A percentile compares a stretch with the other conserved stretches of the same genome.
phyloP scores from a whole-genome alignment of 2,797 vertebrate species.

The Catamblyrhynchus diadema region DNA sequence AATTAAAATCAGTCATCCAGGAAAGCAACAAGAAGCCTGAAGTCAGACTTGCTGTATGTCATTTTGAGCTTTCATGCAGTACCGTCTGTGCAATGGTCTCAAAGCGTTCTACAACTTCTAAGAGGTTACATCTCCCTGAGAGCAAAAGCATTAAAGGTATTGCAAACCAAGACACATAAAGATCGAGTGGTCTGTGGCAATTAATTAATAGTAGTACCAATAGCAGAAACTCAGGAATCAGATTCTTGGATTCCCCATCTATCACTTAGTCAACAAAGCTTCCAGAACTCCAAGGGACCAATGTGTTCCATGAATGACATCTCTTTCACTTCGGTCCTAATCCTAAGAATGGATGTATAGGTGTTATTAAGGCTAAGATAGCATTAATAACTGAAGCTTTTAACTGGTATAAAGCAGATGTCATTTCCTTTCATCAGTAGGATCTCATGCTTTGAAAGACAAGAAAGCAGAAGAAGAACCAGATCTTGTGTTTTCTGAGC shows the following conservation, averaged over 20 bases:
- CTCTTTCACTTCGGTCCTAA: background rate
- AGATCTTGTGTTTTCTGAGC: background rate
- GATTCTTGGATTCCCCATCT: background rate
- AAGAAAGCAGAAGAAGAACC: background rate
- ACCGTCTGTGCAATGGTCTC: background rate
- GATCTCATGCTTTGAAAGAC: background rate
- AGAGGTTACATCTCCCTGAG: background rate
- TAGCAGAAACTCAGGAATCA: background rate
- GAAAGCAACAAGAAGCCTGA: background rate
- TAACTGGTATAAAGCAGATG: background rate
- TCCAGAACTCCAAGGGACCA: background rate
- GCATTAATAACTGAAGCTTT: background rate
- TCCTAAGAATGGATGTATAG: background rate
- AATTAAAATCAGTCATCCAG: slow-evolving; percentile 11
- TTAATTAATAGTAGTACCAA: background rate
- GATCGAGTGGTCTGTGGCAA: background rate
- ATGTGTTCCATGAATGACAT: background rate
- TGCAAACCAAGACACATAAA: background rate
- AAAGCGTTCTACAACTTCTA: background rate
- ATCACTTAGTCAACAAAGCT: background rate
- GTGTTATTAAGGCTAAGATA: background rate
- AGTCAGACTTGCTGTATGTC: background rate
- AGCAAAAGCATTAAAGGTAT: background rate
- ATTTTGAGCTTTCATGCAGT: background rate
- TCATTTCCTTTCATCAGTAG: background rate